A percentile compares a stretch with the other conserved stretches of the same genome.
phyloP scores from a whole-genome alignment of 2,888 invertebrate genomes.

The Sesamia inferens region DNA sequence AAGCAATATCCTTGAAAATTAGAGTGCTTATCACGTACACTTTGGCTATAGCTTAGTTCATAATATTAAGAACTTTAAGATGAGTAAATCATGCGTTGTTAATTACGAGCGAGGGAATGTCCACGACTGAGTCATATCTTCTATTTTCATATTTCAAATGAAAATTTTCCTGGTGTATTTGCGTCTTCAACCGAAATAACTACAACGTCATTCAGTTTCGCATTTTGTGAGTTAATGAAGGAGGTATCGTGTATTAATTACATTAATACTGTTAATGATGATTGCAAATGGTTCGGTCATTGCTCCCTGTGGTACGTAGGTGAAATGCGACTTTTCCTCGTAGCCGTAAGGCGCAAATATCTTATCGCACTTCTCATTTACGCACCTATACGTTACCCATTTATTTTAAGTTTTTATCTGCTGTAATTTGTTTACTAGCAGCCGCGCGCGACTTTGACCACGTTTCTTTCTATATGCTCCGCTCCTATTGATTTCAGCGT shows the following conservation, averaged over 20 bases:
- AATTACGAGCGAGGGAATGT: slow-evolving; percentile 9
- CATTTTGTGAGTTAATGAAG: slow-evolving; percentile 8
- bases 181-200: slow-evolving; percentile 31
- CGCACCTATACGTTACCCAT: no score
- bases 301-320: not conserved
- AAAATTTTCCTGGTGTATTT: slow-evolving; percentile 38
- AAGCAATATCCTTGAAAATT: no score
- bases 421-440: no score
- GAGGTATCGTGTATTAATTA: slow-evolving; percentile 1
- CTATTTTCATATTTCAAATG: slow-evolving; percentile 31
- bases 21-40: not conserved
- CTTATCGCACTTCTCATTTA: no score
- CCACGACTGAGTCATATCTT: slow-evolving; percentile 21
- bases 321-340: not conserved
- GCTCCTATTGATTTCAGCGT: no score
- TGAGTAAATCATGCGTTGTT: not conserved
- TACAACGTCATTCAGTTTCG: slow-evolving; percentile 1
- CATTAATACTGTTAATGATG: not conserved
- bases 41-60: slow-evolving; percentile 1
- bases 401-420: no score
- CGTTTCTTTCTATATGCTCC: no score
- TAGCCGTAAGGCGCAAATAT: no score
- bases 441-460: no score
- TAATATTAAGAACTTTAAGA: slow-evolving; percentile 1
- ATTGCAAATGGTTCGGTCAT: not conserved